Conservation (phyloP, 2,797 vertebrate genomes). For the Alca torda region DNA sequence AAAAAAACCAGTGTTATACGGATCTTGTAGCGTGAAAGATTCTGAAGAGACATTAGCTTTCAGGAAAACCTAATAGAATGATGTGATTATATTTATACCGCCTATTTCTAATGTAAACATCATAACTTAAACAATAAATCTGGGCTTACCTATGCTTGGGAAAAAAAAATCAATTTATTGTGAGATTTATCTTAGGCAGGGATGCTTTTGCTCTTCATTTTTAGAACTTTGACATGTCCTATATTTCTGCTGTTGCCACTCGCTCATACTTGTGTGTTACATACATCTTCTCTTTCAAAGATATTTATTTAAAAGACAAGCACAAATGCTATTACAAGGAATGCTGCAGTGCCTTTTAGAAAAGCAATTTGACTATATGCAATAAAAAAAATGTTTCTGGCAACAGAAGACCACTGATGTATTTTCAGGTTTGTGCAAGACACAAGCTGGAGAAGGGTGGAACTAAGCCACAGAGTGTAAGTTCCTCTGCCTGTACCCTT, state of each 20-base stretch:
- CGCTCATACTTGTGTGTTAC: background rate
- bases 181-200: background rate
- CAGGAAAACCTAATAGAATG: background rate
- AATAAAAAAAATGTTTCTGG: background rate
- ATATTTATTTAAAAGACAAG: background rate
- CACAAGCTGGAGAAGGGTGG: background rate
- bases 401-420: background rate
- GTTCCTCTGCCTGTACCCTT: background rate
- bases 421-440: background rate
- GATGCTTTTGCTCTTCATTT: background rate
- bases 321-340: background rate
- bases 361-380: background rate
- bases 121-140: background rate
- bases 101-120: background rate
- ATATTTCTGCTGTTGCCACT: background rate
- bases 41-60: background rate
- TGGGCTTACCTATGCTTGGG: background rate
- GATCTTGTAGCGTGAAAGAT: background rate
- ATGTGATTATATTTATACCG: background rate
- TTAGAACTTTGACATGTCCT: background rate
- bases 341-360: background rate
- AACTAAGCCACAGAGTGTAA: rapidly evolving
- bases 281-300: background rate
- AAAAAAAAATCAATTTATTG: background rate
- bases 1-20: background rate